Base-by-base conservation (phyloP, 2,113 vertebrate species). In the Oryzias celebensis region DNA sequence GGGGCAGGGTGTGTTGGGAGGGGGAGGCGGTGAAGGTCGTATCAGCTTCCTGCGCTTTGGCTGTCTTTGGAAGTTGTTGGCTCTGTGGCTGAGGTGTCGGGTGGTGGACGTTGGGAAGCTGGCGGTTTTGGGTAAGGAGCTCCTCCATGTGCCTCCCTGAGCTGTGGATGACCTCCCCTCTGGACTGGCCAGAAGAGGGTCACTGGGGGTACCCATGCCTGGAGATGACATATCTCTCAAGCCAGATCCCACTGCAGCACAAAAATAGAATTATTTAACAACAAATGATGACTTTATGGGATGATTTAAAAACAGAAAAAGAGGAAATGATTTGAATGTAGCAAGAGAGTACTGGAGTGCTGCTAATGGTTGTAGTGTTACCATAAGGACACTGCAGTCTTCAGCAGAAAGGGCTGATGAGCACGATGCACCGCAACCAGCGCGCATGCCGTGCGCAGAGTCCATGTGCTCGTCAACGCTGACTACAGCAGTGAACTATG, bases 61-160 rank as follows among this genome's bases (percentile, higher is more conserved):
- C 79, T 98, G 95, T 46, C 97, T 94, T 85, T 98, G 96, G 91
- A 98, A 99, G 89, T 97, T 99, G 93, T 98, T 99, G 78, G 97
- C 97, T 16, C 97, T 87, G 80, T 99, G 96, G 65, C 97, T 99
- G 82, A 99, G 93, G 82, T 95, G 97, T 24, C 89, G 88, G 0
- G 93, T 93, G 78, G 93, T 91, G 0, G 92, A 93, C 0, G 90
- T 91, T 0, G 93, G 75, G 77, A 92, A 98, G 73, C 91, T 91
- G 3, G 92, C 89, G 2, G 92, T 80, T 66, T 94, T 91, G 0
- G 94, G 76, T 61, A 93, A 78, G 4, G 87, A 87, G 45, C 78
- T 86, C 66, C 93, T 92, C 96, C 96, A 97, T 44, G 89, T 52
- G 46, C 80, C 84, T 46, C 95, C 95, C 86, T 94, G 94, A 69